Percentiles rank a stretch among this genome's conserved stretches.
Conservation (phyloP, 2,797 vertebrate genomes). For the Enteromius treurensis region DNA sequence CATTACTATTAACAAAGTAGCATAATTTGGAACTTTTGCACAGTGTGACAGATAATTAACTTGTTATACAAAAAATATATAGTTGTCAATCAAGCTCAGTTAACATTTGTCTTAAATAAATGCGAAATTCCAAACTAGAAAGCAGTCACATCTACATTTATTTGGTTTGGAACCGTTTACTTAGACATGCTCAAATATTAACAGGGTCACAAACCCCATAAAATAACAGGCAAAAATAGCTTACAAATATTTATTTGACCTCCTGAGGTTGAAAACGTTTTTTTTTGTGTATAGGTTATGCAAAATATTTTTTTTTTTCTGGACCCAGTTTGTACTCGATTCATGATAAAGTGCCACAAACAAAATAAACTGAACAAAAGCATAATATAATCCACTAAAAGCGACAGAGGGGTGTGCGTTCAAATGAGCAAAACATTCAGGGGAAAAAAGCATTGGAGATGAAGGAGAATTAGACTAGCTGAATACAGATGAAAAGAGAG, state of each 20-base stretch:
- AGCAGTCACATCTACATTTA: background rate
- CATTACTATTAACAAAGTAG: background rate
- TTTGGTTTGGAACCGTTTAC: background rate
- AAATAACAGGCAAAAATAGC: background rate
- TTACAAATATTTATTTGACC: background rate
- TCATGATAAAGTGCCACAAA: background rate
- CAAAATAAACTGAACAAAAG: background rate
- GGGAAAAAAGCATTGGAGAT: conserved; percentile 32
- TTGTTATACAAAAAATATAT: background rate
- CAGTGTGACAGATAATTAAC: background rate
- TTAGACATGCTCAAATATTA: background rate
- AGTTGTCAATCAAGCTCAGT: no score
- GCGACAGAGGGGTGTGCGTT: conserved; percentile 16
- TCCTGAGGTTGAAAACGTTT: background rate
- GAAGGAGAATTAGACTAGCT: conserved; percentile 41
- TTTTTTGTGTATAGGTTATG: background rate
- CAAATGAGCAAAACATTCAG: conserved; percentile 26
- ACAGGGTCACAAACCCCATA: background rate
- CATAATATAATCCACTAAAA: conserved; percentile 12
- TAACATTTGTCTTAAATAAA: background rate
- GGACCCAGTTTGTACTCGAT: background rate
- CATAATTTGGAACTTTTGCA: background rate
- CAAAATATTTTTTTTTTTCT: background rate
- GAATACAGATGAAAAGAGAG: conserved; percentile 55
- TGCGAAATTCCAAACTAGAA: background rate